These are phyloP conservation scores for Vireo altiloquus DNA, from an alignment of 2,113 vertebrate species.

Conservation along the genomic window DNA sequence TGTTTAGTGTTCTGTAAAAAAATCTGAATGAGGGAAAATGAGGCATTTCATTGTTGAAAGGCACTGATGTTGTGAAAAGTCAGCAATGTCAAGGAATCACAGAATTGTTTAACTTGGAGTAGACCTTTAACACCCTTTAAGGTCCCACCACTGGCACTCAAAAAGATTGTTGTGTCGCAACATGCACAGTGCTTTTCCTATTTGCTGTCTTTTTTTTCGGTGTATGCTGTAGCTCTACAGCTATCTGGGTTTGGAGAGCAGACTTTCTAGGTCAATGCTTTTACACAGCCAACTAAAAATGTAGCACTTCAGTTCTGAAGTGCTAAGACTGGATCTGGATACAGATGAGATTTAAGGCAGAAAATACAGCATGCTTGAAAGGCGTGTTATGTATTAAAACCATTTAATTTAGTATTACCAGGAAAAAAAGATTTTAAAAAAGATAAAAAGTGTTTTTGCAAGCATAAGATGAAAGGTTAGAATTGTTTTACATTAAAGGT, in stretches of 20 bases:
- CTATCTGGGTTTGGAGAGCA: not conserved
- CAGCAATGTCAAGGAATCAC: not conserved
- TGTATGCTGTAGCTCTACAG: not conserved
- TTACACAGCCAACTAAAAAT: not conserved
- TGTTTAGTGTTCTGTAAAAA: not conserved
- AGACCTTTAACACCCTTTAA: not conserved
- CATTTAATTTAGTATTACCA: not conserved
- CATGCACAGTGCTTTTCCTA: not conserved
- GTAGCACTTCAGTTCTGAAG: not conserved
- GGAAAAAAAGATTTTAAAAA: not conserved
- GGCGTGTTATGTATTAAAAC: not conserved
- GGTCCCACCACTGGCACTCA: fast-evolving
- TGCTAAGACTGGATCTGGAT: not conserved
- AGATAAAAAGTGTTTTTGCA: not conserved
- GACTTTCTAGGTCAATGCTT: not conserved
- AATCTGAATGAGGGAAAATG: not conserved
- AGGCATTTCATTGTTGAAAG: not conserved
- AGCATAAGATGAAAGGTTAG: not conserved
- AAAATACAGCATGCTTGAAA: not conserved
- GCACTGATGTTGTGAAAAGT: not conserved
- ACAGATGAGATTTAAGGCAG: not conserved
- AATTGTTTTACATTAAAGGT: not conserved
- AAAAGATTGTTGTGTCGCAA: not conserved
- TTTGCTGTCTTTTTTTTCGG: not conserved
- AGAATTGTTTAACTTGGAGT: not conserved